These are phyloP conservation scores for Erithacus rubecula DNA, from an alignment of 2,797 vertebrate species.

Conservation along the genomic window DNA sequence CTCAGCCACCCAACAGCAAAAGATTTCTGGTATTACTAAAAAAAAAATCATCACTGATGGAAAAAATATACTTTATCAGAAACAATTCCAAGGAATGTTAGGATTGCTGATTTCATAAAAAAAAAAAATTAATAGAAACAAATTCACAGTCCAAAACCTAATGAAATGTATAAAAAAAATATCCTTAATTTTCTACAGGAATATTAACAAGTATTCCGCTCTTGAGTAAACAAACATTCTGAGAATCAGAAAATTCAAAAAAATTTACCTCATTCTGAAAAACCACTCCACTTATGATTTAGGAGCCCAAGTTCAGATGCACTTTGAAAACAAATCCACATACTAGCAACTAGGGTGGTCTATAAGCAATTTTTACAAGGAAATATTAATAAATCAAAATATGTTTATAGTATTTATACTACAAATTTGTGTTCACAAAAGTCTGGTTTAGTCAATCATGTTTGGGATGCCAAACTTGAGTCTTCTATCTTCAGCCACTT, in stretches of 20 bases:
- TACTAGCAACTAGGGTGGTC: neutral
- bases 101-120: neutral
- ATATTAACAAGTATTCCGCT: neutral
- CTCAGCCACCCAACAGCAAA: neutral
- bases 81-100: neutral
- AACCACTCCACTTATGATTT: neutral
- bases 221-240: neutral
- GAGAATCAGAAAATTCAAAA: neutral
- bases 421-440: no score
- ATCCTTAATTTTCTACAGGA: neutral
- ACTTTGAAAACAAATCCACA: neutral
- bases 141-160: neutral
- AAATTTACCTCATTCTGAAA: neutral
- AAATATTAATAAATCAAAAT: neutral
- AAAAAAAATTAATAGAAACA: neutral
- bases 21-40: neutral
- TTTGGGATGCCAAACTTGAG: neutral
- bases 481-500: neutral
- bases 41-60: neutral
- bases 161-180: neutral
- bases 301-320: neutral
- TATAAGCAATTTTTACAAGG: neutral
- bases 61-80: neutral
- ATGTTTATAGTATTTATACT: neutral
- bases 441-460: neutral